Evolutionary conservation across 2,113 vertebrate genomes (phyloP).

Genomic region (Aptenodytes forsteri): DNA sequence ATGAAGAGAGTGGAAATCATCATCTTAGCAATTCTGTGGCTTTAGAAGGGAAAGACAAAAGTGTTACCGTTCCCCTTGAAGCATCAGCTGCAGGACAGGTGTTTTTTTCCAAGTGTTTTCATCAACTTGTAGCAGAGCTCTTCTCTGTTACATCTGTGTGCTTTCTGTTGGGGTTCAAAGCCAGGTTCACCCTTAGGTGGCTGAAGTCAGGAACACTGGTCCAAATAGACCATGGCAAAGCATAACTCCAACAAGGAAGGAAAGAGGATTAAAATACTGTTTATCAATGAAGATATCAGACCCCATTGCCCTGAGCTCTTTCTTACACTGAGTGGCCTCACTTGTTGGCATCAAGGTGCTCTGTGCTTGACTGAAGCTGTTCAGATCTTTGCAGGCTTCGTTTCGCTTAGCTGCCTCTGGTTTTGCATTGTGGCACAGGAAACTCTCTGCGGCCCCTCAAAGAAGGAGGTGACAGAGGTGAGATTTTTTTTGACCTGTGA

Average conservation of each 20-base stretch:
- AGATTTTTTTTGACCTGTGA: neutral
- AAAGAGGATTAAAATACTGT: neutral
- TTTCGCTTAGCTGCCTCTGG: neutral
- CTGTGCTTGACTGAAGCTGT: neutral
- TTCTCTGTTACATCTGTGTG: neutral
- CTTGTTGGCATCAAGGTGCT: neutral
- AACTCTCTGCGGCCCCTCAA: neutral
- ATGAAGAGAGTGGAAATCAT: neutral
- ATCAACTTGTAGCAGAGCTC: neutral
- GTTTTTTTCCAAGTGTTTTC: neutral
- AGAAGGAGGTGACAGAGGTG: neutral
- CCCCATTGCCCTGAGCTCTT: neutral
- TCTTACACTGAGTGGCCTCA: neutral
- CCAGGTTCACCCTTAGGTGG: neutral
- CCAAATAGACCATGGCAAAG: neutral
- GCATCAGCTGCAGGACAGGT: neutral
- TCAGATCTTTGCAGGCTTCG: neutral
- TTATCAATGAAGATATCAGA: neutral
- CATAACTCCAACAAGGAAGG: neutral
- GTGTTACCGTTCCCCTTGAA: neutral
- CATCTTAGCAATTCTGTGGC: neutral
- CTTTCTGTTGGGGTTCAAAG: neutral
- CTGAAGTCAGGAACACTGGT: neutral
- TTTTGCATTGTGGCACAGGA: neutral
- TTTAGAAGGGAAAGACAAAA: constrained; percentile 13